phyloP scores from a whole-genome alignment of 1,140 invertebrate species.

The Trissolcus basalis region DNA sequence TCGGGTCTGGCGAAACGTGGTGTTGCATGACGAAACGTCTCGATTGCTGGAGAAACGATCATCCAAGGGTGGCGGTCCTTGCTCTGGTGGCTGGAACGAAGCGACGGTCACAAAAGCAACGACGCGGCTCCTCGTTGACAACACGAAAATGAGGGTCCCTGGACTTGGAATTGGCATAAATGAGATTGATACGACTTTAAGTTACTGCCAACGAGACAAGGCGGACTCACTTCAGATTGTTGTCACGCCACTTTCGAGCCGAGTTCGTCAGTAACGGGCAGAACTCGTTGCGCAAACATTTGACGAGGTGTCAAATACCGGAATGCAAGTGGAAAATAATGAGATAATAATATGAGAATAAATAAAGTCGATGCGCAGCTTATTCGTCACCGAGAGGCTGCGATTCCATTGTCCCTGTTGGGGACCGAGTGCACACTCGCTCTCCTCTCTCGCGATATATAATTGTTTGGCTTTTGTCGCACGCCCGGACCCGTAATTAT shows the following conservation, averaged over 20 bases:
- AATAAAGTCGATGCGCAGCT: slow-evolving; percentile 53
- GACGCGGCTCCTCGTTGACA: slow-evolving; percentile 35
- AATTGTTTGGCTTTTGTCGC: slow-evolving; percentile 40
- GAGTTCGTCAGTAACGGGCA: slow-evolving; percentile 38
- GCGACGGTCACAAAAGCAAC: slow-evolving; percentile 36
- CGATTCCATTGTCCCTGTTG: slow-evolving; percentile 22
- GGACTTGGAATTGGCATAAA: slow-evolving; percentile 74
- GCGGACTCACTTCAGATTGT: slow-evolving; percentile 60
- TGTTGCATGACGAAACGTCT: slow-evolving; percentile 52
- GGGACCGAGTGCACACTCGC: not conserved
- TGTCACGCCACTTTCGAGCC: slow-evolving; percentile 69
- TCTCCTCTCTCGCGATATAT: slow-evolving; percentile 23
- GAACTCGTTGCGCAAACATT: slow-evolving; percentile 58
- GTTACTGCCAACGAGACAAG: slow-evolving; percentile 64
- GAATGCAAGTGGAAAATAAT: slow-evolving; percentile 61
- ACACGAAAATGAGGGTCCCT: slow-evolving; percentile 42
- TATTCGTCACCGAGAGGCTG: slow-evolving; percentile 48
- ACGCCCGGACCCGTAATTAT: slow-evolving; percentile 36
- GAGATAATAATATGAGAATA: slow-evolving; percentile 60
- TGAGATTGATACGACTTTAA: slow-evolving; percentile 77
- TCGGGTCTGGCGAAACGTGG: slow-evolving; percentile 60
- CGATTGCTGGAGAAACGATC: slow-evolving; percentile 17
- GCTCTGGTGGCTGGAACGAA: not conserved
- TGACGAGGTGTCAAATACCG: slow-evolving; percentile 59
- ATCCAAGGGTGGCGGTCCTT: not conserved